A percentile compares a stretch with the other conserved stretches of the same genome.
Conservation (phyloP, 2,888 invertebrate genomes). For the Zygaena filipendulae region DNA sequence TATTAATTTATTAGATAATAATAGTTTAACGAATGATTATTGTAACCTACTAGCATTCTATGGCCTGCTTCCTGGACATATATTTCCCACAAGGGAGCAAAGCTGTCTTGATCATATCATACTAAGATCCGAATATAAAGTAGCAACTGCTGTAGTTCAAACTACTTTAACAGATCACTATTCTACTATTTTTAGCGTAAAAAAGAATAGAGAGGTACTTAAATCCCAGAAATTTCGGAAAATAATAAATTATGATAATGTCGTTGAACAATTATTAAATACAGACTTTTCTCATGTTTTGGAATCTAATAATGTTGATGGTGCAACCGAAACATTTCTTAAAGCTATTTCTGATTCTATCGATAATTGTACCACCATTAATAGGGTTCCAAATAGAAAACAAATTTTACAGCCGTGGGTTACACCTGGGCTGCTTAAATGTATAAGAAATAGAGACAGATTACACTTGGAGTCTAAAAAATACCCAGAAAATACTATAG, state of each 20-base stretch:
- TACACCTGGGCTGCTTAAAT: conserved; percentile 1
- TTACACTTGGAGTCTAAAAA: neutral
- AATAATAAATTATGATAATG: too few species aligned
- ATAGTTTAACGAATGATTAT: too few species aligned
- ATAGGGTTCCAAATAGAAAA: conserved; percentile 1
- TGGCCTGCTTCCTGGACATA: conserved; percentile 5
- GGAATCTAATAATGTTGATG: conserved; percentile 1
- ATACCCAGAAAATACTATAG: conserved; percentile 1
- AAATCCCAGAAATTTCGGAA: too few species aligned
- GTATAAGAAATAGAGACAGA: conserved; percentile 2
- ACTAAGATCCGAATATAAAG: conserved; percentile 1
- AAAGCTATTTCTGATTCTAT: conserved; percentile 1
- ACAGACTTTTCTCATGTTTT: too few species aligned
- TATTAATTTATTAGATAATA: neutral
- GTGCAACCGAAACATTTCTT: neutral
- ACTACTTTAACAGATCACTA: conserved; percentile 3
- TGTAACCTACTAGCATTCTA: conserved; percentile 3
- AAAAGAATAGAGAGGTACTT: too few species aligned
- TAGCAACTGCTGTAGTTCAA: conserved; percentile 1
- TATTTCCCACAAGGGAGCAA: conserved; percentile 3
- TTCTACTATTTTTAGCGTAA: neutral
- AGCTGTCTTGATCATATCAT: conserved; percentile 6
- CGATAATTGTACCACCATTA: neutral
- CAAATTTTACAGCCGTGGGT: conserved; percentile 2
- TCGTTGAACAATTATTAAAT: too few species aligned